These are phyloP conservation scores for Atethmia centrago DNA, from an alignment of 2,888 invertebrate species.

Conservation along the genomic window DNA sequence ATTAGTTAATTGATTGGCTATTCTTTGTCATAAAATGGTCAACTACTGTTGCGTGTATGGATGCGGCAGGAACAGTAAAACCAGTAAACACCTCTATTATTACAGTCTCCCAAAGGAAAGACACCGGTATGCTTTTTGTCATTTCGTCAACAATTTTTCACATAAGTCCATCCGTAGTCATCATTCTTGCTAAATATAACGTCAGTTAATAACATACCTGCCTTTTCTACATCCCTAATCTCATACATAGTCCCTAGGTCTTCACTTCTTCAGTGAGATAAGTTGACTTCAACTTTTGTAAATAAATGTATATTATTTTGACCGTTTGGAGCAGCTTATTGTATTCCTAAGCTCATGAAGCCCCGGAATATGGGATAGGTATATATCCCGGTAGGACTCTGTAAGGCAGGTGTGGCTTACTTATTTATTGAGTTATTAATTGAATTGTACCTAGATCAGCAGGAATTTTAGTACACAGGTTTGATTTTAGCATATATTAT, in stretches of 20 bases:
- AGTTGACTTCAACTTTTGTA: background rate
- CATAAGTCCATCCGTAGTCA: background rate
- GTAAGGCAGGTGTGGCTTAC: background rate
- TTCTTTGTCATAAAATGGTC: constrained; percentile 74
- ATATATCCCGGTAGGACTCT: background rate
- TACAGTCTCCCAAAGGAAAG: constrained; percentile 83
- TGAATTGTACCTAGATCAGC: background rate
- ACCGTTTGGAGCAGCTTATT: background rate
- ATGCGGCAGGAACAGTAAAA: constrained; percentile 83
- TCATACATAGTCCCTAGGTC: too few species aligned
- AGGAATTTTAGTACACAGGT: background rate
- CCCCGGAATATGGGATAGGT: background rate
- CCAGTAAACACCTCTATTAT: constrained; percentile 82
- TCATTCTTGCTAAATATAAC: background rate
- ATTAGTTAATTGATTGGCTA: background rate
- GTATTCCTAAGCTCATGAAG: background rate
- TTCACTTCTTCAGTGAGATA: background rate
- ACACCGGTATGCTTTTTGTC: constrained; percentile 73
- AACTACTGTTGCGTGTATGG: constrained; percentile 86
- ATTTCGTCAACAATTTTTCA: background rate
- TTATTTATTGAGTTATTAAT: background rate
- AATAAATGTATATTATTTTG: background rate
- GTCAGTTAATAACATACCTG: background rate
- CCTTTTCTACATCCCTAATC: background rate
- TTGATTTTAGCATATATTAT: background rate